Evolutionary conservation across 2,888 invertebrate species (phyloP).

Genomic region (Selenia dentaria): DNA sequence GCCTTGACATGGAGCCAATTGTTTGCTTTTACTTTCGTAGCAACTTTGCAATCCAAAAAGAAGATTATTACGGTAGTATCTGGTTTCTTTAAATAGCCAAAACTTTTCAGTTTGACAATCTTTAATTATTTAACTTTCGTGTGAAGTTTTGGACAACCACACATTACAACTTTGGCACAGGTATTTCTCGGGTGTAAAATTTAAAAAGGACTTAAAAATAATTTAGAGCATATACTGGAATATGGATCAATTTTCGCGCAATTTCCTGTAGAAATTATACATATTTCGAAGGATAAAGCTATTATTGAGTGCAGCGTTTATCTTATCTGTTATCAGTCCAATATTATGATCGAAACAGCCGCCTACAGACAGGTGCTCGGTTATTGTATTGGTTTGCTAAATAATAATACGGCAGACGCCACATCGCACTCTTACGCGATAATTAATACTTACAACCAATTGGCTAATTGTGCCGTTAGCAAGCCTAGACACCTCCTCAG

Average conservation of each 20-base stretch:
- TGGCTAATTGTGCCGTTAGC: slow-evolving; percentile 31
- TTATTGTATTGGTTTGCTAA: slow-evolving; percentile 43
- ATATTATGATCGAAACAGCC: slow-evolving; percentile 69
- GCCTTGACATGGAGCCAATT: slow-evolving; percentile 32
- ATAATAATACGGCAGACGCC: slow-evolving; percentile 34
- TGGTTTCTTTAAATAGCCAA: slow-evolving; percentile 9
- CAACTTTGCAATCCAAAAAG: slow-evolving; percentile 18
- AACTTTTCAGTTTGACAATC: not conserved
- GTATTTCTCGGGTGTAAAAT: too few species aligned
- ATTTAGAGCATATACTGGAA: too few species aligned
- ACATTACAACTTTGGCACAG: too few species aligned
- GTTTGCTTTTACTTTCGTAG: slow-evolving; percentile 32
- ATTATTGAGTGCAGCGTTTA: slow-evolving; percentile 68
- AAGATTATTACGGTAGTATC: slow-evolving; percentile 12
- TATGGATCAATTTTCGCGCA: slow-evolving; percentile 21
- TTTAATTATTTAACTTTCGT: too few species aligned
- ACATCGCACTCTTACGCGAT: slow-evolving; percentile 17
- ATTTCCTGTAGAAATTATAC: slow-evolving; percentile 33
- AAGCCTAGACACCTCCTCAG: not conserved
- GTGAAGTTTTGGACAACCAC: too few species aligned
- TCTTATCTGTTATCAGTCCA: slow-evolving; percentile 78
- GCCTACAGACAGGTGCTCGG: slow-evolving; percentile 48
- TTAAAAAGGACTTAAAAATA: too few species aligned
- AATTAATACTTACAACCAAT: slow-evolving; percentile 42
- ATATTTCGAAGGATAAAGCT: slow-evolving; percentile 37